These are phyloP conservation scores for Hippocampus barbouri DNA, from an alignment of 2,113 vertebrate species.

Conservation along the genomic window DNA sequence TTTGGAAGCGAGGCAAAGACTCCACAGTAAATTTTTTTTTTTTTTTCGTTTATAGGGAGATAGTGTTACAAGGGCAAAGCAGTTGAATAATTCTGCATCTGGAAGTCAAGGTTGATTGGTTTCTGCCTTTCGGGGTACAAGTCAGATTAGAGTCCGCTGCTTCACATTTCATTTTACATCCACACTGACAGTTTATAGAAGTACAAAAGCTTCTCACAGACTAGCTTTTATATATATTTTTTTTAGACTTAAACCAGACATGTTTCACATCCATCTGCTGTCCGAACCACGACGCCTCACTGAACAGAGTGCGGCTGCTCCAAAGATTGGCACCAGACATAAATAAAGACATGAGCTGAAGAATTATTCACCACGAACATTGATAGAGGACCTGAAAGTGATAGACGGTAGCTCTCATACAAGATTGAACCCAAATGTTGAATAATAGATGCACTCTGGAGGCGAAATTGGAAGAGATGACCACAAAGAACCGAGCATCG, in stretches of 20 bases:
- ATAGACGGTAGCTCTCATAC: conserved; percentile 9
- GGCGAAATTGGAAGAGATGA: conserved; percentile 22
- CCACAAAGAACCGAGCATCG: conserved; percentile 19
- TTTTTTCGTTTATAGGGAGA: background rate
- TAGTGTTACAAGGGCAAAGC: background rate
- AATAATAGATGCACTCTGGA: conserved; percentile 33
- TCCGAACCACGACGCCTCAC: background rate
- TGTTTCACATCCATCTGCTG: conserved; percentile 1
- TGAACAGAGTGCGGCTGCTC: background rate
- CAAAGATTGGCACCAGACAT: background rate
- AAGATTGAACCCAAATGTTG: conserved; percentile 27
- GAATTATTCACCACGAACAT: conserved; percentile 16
- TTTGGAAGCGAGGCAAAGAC: background rate
- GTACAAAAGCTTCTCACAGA: background rate
- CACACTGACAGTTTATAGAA: background rate
- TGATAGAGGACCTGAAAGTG: conserved; percentile 1
- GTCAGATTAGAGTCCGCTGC: background rate
- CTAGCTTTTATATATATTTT: background rate
- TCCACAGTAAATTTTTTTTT: background rate
- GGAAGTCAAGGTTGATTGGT: background rate
- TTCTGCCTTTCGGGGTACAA: background rate
- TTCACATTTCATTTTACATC: background rate
- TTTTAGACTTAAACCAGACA: background rate
- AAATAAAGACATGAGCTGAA: conserved; percentile 20
- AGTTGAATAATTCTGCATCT: background rate